Base-by-base conservation (phyloP, 92 coral and sea anemone species). In the Zoanthus sociatus region DNA sequence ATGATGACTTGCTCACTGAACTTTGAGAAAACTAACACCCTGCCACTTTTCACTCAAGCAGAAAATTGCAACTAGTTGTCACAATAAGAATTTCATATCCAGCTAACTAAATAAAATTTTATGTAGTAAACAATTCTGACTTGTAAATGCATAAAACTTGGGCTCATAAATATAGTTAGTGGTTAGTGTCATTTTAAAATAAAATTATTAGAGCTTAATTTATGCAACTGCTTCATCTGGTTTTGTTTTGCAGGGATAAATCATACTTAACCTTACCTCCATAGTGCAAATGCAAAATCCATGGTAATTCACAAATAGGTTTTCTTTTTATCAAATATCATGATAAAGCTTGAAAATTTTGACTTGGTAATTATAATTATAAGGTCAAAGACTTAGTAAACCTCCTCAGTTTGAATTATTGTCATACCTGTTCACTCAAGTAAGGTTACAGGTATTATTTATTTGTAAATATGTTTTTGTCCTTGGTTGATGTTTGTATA, bases 351-450 rank as follows among this genome's bases (percentile, higher is more conserved):
- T 69, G 45, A 26, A 33, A 69, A 69, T 61, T 15, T 21, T n/a
- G 9, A 17, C 60, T 66, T 42, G 6, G 17, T 3, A 44, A 63
- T 63, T 63, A 17, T 64, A 1, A 70, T 26, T 26, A 26, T 26
- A 10, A 45, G n/a, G 8, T n/a, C 47, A 30, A 17, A 42, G 42
- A 44, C 6, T 6, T 9, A 53, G 11, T 60, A 50, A 67, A 66
- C 31, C 0, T 26, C 33, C 20, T 53, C 16, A 69, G 1, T 5
- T 53, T 33, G 14, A 32, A 12, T 33, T 81, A 48, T 81, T 81
- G 85, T 44, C 76, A 81, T 81, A 64, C 18, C 85, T 81, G 85
- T 66, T 81, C 73, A 81, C 61, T 81, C 85, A 81, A 64, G 85
- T 81, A 81, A 81, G 85, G 73, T 66, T 71, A 10, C 85, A 81